Percentiles rank a stretch among this genome's conserved stretches.
phyloP scores from a whole-genome alignment of 2,888 invertebrate genomes.

The Apamea epomidion region DNA sequence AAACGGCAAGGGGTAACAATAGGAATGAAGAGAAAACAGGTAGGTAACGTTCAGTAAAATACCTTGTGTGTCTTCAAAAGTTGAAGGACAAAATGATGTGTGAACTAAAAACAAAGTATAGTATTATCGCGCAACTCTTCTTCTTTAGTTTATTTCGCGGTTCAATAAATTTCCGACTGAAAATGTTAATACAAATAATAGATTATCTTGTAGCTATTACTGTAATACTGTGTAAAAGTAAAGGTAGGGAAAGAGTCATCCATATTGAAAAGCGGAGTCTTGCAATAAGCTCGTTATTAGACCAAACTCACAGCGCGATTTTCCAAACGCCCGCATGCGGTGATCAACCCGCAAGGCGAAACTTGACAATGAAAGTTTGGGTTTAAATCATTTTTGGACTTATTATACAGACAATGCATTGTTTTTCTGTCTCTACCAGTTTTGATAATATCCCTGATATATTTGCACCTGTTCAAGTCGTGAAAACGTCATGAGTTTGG shows the following conservation, averaged over 20 bases:
- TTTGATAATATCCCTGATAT: not conserved
- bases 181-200: not conserved
- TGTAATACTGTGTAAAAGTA: conserved; percentile 21
- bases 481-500: not conserved
- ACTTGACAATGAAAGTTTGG: too few species aligned
- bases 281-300: conserved; percentile 19
- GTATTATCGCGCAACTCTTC: conserved; percentile 49
- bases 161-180: not conserved
- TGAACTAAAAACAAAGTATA: conserved; percentile 63
- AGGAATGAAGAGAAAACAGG: conserved; percentile 49
- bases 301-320: conserved; percentile 9
- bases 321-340: not conserved
- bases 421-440: too few species aligned
- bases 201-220: conserved; percentile 26
- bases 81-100: conserved; percentile 64
- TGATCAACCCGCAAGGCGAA: not conserved
- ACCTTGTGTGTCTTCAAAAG: conserved; percentile 64
- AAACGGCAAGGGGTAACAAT: conserved; percentile 29
- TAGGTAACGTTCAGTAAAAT: conserved; percentile 55
- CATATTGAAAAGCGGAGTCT: conserved; percentile 23
- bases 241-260: conserved; percentile 18
- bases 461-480: not conserved
- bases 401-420: not conserved
- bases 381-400: not conserved
- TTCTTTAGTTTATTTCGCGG: conserved; percentile 18